Base-by-base conservation (phyloP, 2,888 invertebrate genomes). In the Octodonta nipae region DNA sequence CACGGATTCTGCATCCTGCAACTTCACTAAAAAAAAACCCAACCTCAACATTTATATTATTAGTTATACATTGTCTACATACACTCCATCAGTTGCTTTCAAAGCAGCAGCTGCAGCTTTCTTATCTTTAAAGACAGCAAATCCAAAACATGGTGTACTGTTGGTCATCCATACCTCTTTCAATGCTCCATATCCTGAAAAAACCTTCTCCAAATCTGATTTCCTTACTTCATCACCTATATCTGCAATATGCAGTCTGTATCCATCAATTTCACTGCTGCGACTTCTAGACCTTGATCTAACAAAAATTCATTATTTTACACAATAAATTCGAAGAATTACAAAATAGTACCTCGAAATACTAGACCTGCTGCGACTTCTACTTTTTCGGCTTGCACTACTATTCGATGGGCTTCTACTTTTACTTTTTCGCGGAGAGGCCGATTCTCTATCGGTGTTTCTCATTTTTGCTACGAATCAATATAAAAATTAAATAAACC, bases 81-180 rank as follows among this genome's bases (percentile, higher is more conserved):
- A 71, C 69, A 57, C 54, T 41, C 66, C 66, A 52, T 67, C 65
- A 13, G 60, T 56, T 30, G 56, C 61, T 44, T 60, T 61, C 14
- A 65, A 41, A 8, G 66, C 67, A 31, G 59, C 58, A 33, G 58
- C 61, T 11, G 70, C 70, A 52, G 67, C 65, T 44, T 67, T 66
- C 43, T 64, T 65, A 40, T 66, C 63, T 45, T 66, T 66, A 51
- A 59, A 72, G 6, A 70, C 70, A 30, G 70, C 65, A 57, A 72
- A 71, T n/a, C 71, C 71, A 60, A 71, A 72, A 45, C 70, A 70
- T 1, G 71, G 72, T 6, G 70, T 68, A 42, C 67, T 70, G 39
- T 66, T 64, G 1, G 71, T 71, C 53, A 72, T 61, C 71, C 71
- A 72, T 4, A 71, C 63, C 47, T 72, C 72, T 39, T 62, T 60